These are phyloP conservation scores for Artemia sinica DNA, from an alignment of 2,888 invertebrate species.

Conservation along the genomic window DNA sequence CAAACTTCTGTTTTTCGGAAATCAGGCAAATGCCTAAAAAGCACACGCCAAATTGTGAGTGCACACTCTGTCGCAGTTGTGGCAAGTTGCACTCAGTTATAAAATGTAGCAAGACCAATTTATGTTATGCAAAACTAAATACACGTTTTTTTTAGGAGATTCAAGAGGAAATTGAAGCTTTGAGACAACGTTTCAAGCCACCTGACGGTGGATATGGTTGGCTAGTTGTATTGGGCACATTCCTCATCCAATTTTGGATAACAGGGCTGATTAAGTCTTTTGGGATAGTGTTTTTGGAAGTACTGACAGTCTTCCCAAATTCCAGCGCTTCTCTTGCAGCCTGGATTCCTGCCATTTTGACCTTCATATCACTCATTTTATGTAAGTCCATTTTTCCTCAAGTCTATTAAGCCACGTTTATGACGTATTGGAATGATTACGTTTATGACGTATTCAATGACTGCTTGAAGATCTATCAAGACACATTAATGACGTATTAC, in stretches of 20 bases:
- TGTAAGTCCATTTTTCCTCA: constrained; percentile 24
- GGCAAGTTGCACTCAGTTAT: too few species aligned
- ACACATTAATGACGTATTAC: too few species aligned
- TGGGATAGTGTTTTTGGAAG: constrained; percentile 28
- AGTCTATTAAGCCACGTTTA: not conserved
- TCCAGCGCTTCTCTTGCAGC: constrained; percentile 32
- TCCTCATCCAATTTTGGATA: constrained; percentile 25
- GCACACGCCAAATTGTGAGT: too few species aligned
- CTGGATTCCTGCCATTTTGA: constrained; percentile 28
- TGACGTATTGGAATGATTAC: too few species aligned
- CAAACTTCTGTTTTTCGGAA: too few species aligned
- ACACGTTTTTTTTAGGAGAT: not conserved
- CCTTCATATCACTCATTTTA: constrained; percentile 27
- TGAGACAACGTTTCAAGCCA: constrained; percentile 17
- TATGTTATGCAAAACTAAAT: not conserved
- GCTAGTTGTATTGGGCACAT: constrained; percentile 26
- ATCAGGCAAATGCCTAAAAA: too few species aligned
- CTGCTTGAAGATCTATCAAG: too few species aligned
- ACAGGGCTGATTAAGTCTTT: constrained; percentile 28
- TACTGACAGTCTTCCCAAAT: constrained; percentile 26
- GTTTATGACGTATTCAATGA: too few species aligned
- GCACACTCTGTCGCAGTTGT: too few species aligned
- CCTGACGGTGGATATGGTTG: constrained; percentile 27
- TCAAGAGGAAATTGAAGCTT: not conserved
- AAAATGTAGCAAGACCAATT: too few species aligned